phyloP scores from a whole-genome alignment of 2,888 invertebrate species.

The Drosophila limbata region DNA sequence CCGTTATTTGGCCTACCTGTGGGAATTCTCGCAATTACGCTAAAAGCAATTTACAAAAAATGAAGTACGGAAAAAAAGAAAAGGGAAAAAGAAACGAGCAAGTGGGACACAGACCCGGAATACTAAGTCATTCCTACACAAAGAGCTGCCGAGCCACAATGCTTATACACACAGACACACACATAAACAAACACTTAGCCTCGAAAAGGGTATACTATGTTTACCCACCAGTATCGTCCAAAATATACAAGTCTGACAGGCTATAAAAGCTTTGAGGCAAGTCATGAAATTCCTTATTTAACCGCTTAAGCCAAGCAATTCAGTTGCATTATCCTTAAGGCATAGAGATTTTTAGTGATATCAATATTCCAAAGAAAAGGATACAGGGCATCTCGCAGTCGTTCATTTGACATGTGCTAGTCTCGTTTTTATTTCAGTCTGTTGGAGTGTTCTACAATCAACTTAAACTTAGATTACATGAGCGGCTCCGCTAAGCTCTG shows the following conservation, averaged over 20 bases:
- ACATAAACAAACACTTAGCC: conserved; percentile 20
- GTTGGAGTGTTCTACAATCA: conserved; percentile 68
- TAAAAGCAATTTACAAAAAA: conserved; percentile 78
- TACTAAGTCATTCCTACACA: conserved; percentile 47
- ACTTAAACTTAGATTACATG: conserved; percentile 79
- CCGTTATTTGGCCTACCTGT: conserved; percentile 64
- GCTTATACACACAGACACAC: conserved; percentile 14
- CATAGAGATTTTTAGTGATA: background rate
- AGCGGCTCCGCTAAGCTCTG: conserved; percentile 67
- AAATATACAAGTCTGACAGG: conserved; percentile 24
- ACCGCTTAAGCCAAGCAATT: conserved; percentile 6
- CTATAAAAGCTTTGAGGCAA: conserved; percentile 23
- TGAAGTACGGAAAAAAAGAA: conserved; percentile 20
- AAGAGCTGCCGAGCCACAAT: conserved; percentile 48
- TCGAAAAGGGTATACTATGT: conserved; percentile 38
- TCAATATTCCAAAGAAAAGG: background rate
- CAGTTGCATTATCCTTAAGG: background rate
- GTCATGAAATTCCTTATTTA: conserved; percentile 8
- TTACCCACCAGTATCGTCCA: conserved; percentile 20
- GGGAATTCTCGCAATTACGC: conserved; percentile 81
- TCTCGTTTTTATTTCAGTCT: conserved; percentile 24
- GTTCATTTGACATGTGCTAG: background rate
- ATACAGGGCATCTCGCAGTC: conserved; percentile 34
- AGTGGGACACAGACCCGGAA: conserved; percentile 20
- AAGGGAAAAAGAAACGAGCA: conserved; percentile 13